A percentile compares a stretch with the other conserved stretches of the same genome.
phyloP scores from a whole-genome alignment of 2,888 invertebrate genomes.

The Leptinotarsa tumamoca region DNA sequence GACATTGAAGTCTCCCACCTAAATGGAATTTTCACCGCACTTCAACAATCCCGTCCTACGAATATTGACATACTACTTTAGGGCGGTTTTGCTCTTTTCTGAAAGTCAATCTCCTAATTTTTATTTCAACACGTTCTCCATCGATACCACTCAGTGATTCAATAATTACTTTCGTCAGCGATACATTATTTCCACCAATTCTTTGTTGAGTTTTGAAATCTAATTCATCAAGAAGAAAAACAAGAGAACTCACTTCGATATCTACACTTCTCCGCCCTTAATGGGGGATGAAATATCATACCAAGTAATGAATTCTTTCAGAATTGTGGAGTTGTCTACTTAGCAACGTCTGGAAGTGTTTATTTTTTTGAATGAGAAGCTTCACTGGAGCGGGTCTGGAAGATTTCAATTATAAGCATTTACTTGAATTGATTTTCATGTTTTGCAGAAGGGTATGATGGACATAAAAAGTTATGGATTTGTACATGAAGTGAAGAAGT shows the following conservation, averaged over 20 bases:
- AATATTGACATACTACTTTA: no score
- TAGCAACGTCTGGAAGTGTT: neutral
- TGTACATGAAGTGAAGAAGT: no score
- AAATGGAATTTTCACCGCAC: no score
- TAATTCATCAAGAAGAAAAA: conserved; percentile 9
- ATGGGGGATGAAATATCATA: conserved; percentile 11
- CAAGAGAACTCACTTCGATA: conserved; percentile 7
- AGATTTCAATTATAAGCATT: neutral
- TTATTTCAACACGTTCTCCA: neutral
- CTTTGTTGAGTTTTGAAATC: neutral
- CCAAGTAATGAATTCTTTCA: neutral
- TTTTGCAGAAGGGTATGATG: no score
- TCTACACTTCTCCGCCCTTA: neutral
- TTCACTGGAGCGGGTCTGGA: no score
- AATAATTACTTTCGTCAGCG: conserved; percentile 11
- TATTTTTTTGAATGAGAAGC: neutral
- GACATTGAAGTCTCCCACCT: no score
- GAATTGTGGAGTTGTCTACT: neutral
- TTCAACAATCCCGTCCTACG: no score
- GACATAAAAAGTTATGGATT: no score
- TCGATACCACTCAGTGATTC: neutral
- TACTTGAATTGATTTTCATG: no score
- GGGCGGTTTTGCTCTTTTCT: neutral
- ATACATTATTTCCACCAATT: conserved; percentile 9
- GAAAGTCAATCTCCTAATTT: neutral